Conservation (phyloP, 2,888 invertebrate genomes). For the Agrilus mali region DNA sequence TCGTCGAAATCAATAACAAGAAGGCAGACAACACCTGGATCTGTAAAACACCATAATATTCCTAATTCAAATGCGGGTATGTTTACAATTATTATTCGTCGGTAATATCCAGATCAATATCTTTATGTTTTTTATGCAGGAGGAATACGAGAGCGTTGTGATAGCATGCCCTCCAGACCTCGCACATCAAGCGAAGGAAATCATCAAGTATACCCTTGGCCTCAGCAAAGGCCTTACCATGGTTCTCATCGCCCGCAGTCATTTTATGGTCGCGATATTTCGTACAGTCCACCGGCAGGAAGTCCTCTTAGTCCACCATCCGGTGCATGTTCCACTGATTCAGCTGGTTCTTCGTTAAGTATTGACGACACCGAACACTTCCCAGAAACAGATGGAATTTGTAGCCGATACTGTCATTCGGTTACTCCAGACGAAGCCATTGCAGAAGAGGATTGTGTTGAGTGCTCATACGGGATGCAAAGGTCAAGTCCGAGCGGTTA, state of each 20-base stretch:
- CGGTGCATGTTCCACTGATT: conserved; percentile 45
- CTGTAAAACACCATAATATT: conserved; percentile 9
- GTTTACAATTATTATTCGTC: neutral
- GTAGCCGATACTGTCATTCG: conserved; percentile 37
- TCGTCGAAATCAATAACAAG: conserved; percentile 53
- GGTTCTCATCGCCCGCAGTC: conserved; percentile 21
- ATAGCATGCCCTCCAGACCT: conserved; percentile 69
- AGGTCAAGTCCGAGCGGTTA: conserved; percentile 29
- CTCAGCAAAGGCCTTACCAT: conserved; percentile 20
- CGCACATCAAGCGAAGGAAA: conserved; percentile 50
- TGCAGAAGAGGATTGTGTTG: conserved; percentile 50
- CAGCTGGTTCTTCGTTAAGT: conserved; percentile 55
- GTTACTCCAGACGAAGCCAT: conserved; percentile 52
- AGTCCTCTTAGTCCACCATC: conserved; percentile 50
- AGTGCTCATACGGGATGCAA: conserved; percentile 28
- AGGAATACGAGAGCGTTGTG: conserved; percentile 57
- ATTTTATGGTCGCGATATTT: conserved; percentile 28
- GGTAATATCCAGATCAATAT: neutral
- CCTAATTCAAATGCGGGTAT: neutral
- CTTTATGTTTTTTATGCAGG: conserved; percentile 13
- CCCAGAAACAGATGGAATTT: conserved; percentile 16
- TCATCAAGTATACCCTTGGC: conserved; percentile 24
- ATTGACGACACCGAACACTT: conserved; percentile 45
- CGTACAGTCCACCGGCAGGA: conserved; percentile 36
- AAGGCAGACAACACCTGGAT: conserved; percentile 27